Evolutionary conservation across 2,888 invertebrate species (phyloP).

Genomic region (Dicranocentrus wangi): DNA sequence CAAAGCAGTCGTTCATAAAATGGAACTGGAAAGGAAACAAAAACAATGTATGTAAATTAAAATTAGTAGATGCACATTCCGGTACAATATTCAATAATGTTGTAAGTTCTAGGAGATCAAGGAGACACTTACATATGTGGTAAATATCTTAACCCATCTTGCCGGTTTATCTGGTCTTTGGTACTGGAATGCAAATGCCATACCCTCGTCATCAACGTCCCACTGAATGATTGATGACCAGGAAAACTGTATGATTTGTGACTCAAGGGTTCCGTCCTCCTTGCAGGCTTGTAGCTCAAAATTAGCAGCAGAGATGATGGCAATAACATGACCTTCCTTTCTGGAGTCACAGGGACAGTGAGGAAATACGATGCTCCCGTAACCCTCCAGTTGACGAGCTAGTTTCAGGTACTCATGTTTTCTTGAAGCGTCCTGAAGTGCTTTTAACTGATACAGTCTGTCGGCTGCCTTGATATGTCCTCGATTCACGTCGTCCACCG

Average conservation of each 20-base stretch:
- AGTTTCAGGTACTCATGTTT: conserved; percentile 89
- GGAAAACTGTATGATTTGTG: conserved; percentile 86
- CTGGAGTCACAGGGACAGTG: conserved; percentile 93
- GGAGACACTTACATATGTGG: conserved; percentile 86
- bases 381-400: conserved; percentile 90
- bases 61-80: too few relatives aligned
- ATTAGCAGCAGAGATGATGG: conserved; percentile 80
- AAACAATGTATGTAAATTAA: background rate
- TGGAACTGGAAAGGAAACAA: conserved; percentile 81
- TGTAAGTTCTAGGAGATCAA: conserved; percentile 7
- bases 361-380: conserved; percentile 95
- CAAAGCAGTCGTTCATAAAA: conserved; percentile 94
- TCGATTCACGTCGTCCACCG: conserved; percentile 95
- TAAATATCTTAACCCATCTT: conserved; percentile 89
- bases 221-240: conserved; percentile 90
- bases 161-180: conserved; percentile 86
- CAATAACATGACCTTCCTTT: conserved; percentile 89
- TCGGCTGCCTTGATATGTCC: conserved; percentile 86
- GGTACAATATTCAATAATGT: background rate
- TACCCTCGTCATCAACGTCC: conserved; percentile 93
- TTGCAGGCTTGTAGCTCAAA: conserved; percentile 89
- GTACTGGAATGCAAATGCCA: conserved; percentile 92
- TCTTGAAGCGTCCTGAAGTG: conserved; percentile 89
- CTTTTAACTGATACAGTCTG: conserved; percentile 95
- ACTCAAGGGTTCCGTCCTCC: conserved; percentile 85